Percentiles rank a stretch among this genome's conserved stretches.
These are phyloP conservation scores for Cyclopterus lumpus DNA, from an alignment of 2,797 vertebrate genomes.

Conservation along the genomic window DNA sequence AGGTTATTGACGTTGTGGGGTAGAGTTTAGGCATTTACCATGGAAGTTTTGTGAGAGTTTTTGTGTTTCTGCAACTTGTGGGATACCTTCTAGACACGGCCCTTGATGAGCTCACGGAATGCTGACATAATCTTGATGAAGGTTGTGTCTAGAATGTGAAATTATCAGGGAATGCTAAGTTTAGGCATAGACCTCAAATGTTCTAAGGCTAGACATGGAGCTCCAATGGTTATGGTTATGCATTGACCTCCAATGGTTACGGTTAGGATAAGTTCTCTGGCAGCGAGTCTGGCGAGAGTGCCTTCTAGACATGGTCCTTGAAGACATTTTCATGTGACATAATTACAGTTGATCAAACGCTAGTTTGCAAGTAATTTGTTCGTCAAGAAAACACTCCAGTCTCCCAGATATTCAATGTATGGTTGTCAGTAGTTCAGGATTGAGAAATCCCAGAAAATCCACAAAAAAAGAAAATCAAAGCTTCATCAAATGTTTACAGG, in stretches of 20 bases:
- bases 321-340: neutral
- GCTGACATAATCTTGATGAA: too few species aligned
- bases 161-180: too few species aligned
- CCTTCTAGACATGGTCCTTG: neutral
- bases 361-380: constrained; percentile 15
- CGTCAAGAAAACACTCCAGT: constrained; percentile 51
- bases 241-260: neutral
- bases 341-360: neutral
- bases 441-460: constrained; percentile 9
- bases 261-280: neutral
- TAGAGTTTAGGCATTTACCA: too few species aligned
- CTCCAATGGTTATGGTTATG: too few species aligned
- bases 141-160: too few species aligned
- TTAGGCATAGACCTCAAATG: too few species aligned
- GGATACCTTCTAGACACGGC: too few species aligned
- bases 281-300: neutral
- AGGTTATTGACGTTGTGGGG: too few species aligned
- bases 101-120: too few species aligned
- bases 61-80: too few species aligned
- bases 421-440: constrained; percentile 2
- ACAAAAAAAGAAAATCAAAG: neutral
- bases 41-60: too few species aligned
- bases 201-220: too few species aligned
- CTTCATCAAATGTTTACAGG: constrained; percentile 24
- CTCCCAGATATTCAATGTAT: neutral